phyloP scores from a whole-genome alignment of 2,797 vertebrate genomes.

The Arrhamphus sclerolepis region DNA sequence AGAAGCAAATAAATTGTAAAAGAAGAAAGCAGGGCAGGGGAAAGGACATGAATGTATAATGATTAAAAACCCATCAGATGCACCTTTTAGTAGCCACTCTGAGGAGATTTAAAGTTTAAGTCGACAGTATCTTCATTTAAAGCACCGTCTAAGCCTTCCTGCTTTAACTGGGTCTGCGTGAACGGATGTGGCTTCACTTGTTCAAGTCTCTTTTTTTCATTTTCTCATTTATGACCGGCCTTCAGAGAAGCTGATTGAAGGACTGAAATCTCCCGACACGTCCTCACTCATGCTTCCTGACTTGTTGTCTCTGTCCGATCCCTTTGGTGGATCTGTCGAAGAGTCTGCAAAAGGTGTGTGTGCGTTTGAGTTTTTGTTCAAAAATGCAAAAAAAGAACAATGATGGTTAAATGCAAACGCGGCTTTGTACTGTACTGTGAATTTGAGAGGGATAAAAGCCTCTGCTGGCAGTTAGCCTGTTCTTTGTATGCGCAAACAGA shows the following conservation, averaged over 20 bases:
- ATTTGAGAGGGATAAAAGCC: background rate
- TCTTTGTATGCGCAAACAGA: conserved; percentile 1
- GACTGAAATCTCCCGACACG: conserved; percentile 96
- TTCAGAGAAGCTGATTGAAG: conserved; percentile 98
- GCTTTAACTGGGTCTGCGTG: too few species aligned
- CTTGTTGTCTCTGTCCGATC: conserved; percentile 92
- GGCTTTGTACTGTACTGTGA: background rate
- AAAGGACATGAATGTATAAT: too few species aligned
- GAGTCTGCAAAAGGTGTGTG: conserved; percentile 85
- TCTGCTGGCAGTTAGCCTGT: too few species aligned
- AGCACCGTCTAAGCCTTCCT: too few species aligned
- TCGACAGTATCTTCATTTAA: too few species aligned
- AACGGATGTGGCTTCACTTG: background rate
- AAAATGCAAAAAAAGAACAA: background rate
- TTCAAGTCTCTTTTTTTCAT: background rate
- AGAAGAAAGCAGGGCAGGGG: too few species aligned
- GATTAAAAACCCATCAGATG: too few species aligned
- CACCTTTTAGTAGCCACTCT: too few species aligned
- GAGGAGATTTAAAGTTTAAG: too few species aligned
- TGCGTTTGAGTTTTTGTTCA: background rate
- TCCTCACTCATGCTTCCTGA: conserved; percentile 94
- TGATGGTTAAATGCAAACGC: too few species aligned
- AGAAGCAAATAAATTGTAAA: too few species aligned
- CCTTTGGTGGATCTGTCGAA: conserved; percentile 90
- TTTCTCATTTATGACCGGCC: conserved; percentile 17